Evolutionary conservation across 2,888 invertebrate genomes (phyloP).

Genomic region (Orchestes rusci): DNA sequence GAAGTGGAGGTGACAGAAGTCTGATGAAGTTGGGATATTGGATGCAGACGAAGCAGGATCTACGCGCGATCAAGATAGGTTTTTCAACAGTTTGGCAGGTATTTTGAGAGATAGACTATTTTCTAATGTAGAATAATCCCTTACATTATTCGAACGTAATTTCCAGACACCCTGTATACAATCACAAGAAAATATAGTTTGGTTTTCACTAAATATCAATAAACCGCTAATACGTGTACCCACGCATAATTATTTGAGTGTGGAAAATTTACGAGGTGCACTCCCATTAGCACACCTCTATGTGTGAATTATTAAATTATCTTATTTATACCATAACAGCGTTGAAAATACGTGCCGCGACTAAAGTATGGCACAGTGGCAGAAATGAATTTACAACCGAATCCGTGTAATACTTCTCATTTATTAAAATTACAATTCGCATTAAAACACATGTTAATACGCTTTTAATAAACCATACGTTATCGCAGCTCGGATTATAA

Average conservation of each 20-base stretch:
- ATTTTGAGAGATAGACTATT: too few species aligned
- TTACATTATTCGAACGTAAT: too few species aligned
- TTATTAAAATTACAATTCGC: conserved; percentile 38
- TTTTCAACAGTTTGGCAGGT: too few species aligned
- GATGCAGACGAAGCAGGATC: too few species aligned
- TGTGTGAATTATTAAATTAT: conserved; percentile 23
- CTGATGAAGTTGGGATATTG: too few species aligned
- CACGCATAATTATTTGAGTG: conserved; percentile 6
- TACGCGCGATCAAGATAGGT: too few species aligned
- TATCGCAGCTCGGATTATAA: conserved; percentile 32
- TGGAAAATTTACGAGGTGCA: conserved; percentile 12
- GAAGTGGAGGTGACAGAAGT: too few species aligned
- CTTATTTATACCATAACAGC: conserved; percentile 23
- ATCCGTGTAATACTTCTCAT: conserved; percentile 39
- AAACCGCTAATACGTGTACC: background rate
- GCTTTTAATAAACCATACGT: conserved; percentile 39
- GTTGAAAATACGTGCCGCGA: conserved; percentile 21
- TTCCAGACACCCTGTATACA: too few species aligned
- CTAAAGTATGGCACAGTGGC: conserved; percentile 19
- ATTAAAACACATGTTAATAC: conserved; percentile 37
- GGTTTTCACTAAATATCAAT: too few species aligned
- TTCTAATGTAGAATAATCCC: too few species aligned
- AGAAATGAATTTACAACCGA: conserved; percentile 34
- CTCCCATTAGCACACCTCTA: conserved; percentile 13
- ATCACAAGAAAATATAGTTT: too few species aligned